These are phyloP conservation scores for Theristicus caerulescens DNA, from an alignment of 2,113 vertebrate genomes.

Conservation along the genomic window DNA sequence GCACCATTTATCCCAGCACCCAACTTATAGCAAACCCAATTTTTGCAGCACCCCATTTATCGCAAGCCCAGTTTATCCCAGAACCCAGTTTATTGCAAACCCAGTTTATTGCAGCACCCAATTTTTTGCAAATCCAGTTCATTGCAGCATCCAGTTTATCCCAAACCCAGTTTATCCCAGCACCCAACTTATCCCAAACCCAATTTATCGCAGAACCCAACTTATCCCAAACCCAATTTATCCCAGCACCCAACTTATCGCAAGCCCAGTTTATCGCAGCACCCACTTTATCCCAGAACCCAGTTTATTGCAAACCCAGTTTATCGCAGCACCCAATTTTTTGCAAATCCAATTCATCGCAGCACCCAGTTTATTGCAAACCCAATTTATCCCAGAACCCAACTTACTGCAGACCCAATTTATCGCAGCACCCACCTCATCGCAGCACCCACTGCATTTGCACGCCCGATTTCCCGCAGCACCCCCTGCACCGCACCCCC, in stretches of 20 bases:
- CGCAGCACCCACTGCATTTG: background rate
- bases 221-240: too few species aligned
- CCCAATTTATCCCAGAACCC: background rate
- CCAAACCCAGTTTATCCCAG: background rate
- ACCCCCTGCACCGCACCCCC: background rate
- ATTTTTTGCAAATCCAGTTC: too few species aligned
- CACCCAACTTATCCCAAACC: background rate
- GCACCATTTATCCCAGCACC: background rate
- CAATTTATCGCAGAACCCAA: background rate
- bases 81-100: background rate
- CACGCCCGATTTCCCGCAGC: too few species aligned
- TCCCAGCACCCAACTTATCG: background rate
- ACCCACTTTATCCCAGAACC: background rate
- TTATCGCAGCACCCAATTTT: too few species aligned
- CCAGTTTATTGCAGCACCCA: background rate
- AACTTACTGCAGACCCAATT: background rate
- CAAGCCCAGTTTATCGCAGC: too few species aligned
- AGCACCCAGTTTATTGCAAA: background rate
- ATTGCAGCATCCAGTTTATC: too few species aligned
- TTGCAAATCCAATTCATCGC: background rate
- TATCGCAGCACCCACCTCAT: background rate
- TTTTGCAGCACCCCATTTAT: accelerated
- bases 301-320: too few species aligned
- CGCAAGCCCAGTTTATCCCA: background rate
- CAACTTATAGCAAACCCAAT: accelerated